These are phyloP conservation scores for Zoanthus solanderi DNA, from an alignment of 92 coral and sea anemone genomes.

Conservation along the genomic window DNA sequence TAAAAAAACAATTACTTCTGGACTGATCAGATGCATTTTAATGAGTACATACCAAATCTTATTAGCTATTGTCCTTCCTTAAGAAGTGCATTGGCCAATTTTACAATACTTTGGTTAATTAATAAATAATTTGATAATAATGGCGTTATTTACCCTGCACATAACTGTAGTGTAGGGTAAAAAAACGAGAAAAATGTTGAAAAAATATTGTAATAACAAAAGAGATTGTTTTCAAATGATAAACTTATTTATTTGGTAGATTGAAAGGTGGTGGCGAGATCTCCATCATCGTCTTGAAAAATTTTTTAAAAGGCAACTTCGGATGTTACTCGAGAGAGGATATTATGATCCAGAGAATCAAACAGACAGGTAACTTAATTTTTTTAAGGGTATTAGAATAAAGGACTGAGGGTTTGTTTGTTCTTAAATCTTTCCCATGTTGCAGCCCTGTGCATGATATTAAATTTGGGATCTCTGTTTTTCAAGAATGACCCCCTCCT, in stretches of 20 bases:
- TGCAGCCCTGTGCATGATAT: background rate
- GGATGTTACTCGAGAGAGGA: slow-evolving; percentile 61
- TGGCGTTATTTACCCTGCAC: background rate
- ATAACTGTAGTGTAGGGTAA: background rate
- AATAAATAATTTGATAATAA: background rate
- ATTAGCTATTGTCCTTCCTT: background rate
- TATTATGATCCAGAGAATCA: slow-evolving; percentile 61
- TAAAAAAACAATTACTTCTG: background rate
- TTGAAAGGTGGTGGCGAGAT: slow-evolving; percentile 72
- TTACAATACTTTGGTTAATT: background rate
- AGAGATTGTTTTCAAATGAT: slow-evolving; percentile 4
- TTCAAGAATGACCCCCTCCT: background rate
- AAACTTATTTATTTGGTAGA: slow-evolving; percentile 34
- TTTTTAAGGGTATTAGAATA: slow-evolving; percentile 3
- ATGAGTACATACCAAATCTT: background rate
- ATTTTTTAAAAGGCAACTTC: slow-evolving; percentile 58
- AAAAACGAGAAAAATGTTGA: background rate
- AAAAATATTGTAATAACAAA: background rate
- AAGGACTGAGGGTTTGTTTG: background rate
- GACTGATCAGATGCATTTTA: background rate
- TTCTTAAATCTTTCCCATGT: background rate
- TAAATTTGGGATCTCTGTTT: background rate
- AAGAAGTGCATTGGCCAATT: background rate
- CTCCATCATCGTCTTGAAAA: slow-evolving; percentile 64
- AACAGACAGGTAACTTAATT: slow-evolving; percentile 41